These are phyloP conservation scores for Streblospio benedicti DNA, from an alignment of 1,140 invertebrate genomes.

Conservation along the genomic window DNA sequence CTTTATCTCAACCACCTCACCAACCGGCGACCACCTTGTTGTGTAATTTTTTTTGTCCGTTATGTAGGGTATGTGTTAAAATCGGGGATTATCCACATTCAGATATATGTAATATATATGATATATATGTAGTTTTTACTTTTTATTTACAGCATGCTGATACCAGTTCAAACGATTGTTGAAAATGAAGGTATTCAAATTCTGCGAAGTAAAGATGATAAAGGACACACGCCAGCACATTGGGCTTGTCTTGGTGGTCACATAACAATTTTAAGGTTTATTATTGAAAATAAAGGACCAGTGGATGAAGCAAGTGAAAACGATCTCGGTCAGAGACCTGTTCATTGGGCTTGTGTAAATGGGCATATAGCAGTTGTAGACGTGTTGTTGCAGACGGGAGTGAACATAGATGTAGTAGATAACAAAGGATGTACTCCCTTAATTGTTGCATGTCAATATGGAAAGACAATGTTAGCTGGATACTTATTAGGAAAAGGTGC, in stretches of 20 bases:
- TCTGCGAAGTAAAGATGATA: constrained; percentile 60
- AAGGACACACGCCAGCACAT: constrained; percentile 83
- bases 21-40: no score
- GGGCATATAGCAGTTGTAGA: constrained; percentile 62
- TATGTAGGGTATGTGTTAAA: no score
- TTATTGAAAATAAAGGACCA: constrained; percentile 71
- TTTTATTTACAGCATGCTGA: constrained; percentile 34
- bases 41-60: no score
- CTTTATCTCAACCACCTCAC: no score
- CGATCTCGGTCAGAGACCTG: constrained; percentile 75
- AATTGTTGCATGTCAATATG: constrained; percentile 87
- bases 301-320: constrained; percentile 77
- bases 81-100: no score
- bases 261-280: constrained; percentile 55
- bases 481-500: constrained; percentile 81
- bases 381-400: constrained; percentile 53
- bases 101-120: no score
- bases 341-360: constrained; percentile 81
- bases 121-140: no score
- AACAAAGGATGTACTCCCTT: constrained; percentile 82
- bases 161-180: constrained; percentile 38
- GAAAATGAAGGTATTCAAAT: constrained; percentile 34
- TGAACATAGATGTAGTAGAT: constrained; percentile 77
- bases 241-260: constrained; percentile 79
- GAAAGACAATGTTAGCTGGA: constrained; percentile 75